Evolutionary conservation across 1,140 invertebrate species (phyloP).

Genomic region (Planococcus citri): DNA sequence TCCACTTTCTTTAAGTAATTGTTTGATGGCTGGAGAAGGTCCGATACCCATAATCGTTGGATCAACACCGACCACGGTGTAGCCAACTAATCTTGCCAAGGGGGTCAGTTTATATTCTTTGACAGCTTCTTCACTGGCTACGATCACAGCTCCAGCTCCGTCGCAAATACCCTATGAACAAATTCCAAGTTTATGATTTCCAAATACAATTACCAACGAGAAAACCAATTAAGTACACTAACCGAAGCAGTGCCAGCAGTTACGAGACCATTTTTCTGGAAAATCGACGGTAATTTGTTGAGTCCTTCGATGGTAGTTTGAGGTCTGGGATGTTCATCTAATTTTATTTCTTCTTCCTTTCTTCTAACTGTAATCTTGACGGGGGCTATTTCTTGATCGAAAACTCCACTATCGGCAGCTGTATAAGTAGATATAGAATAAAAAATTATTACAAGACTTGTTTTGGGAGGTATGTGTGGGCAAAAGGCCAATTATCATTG

Average conservation of each 20-base stretch:
- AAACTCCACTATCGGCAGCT: slow-evolving; percentile 77
- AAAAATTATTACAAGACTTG: slow-evolving; percentile 17
- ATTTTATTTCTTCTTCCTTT: slow-evolving; percentile 60
- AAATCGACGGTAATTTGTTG: slow-evolving; percentile 72
- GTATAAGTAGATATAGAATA: slow-evolving; percentile 30
- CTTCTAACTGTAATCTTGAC: slow-evolving; percentile 73
- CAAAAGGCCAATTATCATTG: not conserved
- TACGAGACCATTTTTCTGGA: slow-evolving; percentile 91
- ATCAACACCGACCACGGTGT: slow-evolving; percentile 65
- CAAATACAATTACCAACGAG: not conserved
- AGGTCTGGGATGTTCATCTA: slow-evolving; percentile 91
- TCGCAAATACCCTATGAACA: slow-evolving; percentile 76
- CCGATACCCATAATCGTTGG: slow-evolving; percentile 85
- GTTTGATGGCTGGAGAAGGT: slow-evolving; percentile 80
- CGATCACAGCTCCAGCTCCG: slow-evolving; percentile 78
- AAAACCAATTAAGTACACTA: slow-evolving; percentile 32
- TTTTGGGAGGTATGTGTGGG: not conserved
- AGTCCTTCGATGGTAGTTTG: slow-evolving; percentile 74
- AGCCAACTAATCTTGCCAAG: slow-evolving; percentile 60
- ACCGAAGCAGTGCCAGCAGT: slow-evolving; percentile 92
- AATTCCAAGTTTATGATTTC: not conserved
- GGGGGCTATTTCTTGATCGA: slow-evolving; percentile 82
- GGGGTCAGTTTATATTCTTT: slow-evolving; percentile 67
- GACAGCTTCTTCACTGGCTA: slow-evolving; percentile 81
- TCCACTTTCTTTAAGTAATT: slow-evolving; percentile 56